These are phyloP conservation scores for Chelidonichthys spinosus DNA, from an alignment of 2,797 vertebrate species.

Conservation along the genomic window DNA sequence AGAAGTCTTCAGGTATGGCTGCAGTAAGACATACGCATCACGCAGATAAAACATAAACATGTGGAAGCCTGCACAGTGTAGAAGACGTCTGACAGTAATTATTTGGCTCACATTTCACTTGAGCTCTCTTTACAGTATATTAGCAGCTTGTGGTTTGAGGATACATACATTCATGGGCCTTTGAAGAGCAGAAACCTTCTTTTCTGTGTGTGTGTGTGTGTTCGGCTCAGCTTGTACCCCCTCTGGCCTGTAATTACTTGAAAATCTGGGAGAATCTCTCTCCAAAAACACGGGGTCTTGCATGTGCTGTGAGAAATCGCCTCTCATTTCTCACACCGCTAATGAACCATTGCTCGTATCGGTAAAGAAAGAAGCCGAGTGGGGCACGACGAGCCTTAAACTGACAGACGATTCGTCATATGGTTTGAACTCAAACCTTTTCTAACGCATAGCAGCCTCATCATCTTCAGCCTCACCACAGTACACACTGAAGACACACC, in stretches of 20 bases:
- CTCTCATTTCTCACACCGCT: conserved; percentile 45
- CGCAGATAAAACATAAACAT: conserved; percentile 38
- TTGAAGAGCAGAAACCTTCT: conserved; percentile 60
- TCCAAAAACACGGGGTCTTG: conserved; percentile 38
- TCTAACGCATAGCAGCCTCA: conserved; percentile 30
- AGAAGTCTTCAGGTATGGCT: conserved; percentile 8
- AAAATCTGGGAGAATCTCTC: conserved; percentile 56
- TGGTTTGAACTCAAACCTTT: conserved; percentile 21
- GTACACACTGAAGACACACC: conserved; percentile 32
- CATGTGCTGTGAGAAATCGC: conserved; percentile 40
- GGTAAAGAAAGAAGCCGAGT: neutral
- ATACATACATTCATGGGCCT: conserved; percentile 63
- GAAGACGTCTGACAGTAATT: conserved; percentile 50
- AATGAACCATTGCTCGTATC: conserved; percentile 31
- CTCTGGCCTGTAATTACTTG: conserved; percentile 76
- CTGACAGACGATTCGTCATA: conserved; percentile 27
- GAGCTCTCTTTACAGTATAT: conserved; percentile 66
- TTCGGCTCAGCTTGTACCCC: conserved; percentile 65
- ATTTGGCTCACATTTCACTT: conserved; percentile 61
- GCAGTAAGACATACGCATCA: conserved; percentile 17
- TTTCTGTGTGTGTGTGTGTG: conserved; percentile 70
- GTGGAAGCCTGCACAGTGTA: conserved; percentile 30
- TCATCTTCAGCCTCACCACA: conserved; percentile 22
- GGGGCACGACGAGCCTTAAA: conserved; percentile 25
- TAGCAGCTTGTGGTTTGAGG: conserved; percentile 71